phyloP scores from a whole-genome alignment of 92 coral and sea anemone genomes.

The Blastomussa wellsi region DNA sequence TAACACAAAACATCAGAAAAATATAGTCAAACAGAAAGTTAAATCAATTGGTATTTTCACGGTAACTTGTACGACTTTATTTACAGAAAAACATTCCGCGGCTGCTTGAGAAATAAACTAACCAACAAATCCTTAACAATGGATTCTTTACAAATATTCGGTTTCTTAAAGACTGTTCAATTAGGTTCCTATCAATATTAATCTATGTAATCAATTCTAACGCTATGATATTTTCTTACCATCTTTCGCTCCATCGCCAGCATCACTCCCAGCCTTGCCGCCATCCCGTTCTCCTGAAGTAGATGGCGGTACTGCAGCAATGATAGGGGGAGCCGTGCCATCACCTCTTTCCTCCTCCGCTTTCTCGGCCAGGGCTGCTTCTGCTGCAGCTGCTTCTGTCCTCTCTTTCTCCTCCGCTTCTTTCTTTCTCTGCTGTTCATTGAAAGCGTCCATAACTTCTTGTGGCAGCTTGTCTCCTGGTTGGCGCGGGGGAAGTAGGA shows the following conservation, averaged over 20 bases:
- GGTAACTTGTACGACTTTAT: background rate
- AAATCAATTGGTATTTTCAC: background rate
- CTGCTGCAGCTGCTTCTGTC: conserved; percentile 74
- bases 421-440: conserved; percentile 83
- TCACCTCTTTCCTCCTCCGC: conserved; percentile 44
- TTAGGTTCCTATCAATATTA: no score
- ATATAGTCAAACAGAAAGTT: no score
- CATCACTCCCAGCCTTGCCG: conserved; percentile 61
- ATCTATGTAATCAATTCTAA: background rate
- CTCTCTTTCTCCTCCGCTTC: conserved; percentile 89
- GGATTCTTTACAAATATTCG: no score
- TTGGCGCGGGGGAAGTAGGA: conserved; percentile 89
- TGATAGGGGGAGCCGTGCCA: conserved; percentile 32
- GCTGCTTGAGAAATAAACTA: background rate
- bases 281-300: conserved; percentile 33
- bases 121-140: background rate
- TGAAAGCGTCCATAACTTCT: conserved; percentile 76
- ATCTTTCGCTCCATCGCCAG: conserved; percentile 53
- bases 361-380: conserved; percentile 68
- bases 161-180: background rate
- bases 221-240: conserved; percentile 7
- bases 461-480: conserved; percentile 90
- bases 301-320: conserved; percentile 63
- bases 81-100: background rate
- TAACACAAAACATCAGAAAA: background rate